phyloP scores from a whole-genome alignment of 2,888 invertebrate genomes.

The Lottia scabra region DNA sequence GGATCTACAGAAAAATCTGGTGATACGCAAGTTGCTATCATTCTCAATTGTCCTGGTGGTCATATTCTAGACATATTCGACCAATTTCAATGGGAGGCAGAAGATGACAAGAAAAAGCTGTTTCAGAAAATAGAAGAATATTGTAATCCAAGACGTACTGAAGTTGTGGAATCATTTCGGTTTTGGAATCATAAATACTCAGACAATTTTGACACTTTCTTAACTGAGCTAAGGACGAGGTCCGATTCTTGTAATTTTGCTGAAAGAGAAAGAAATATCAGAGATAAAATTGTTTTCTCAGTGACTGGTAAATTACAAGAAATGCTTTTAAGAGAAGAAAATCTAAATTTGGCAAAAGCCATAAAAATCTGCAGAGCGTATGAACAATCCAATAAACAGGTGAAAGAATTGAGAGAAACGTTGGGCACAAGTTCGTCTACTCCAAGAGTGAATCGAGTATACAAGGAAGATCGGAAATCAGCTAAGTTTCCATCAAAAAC shows the following conservation, averaged over 20 bases:
- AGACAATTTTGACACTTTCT: slow-evolving; percentile 25
- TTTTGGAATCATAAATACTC: slow-evolving; percentile 25
- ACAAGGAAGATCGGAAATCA: no score
- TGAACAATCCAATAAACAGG: slow-evolving; percentile 10
- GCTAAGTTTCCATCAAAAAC: no score
- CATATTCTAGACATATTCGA: slow-evolving; percentile 19
- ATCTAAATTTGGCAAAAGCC: neutral
- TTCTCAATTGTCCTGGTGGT: slow-evolving; percentile 11
- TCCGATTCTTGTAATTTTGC: slow-evolving; percentile 9
- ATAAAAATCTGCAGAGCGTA: neutral
- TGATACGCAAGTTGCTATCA: no score
- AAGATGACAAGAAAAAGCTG: slow-evolving; percentile 22
- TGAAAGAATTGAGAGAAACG: neutral
- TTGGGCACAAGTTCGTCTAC: neutral
- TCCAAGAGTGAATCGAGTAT: no score
- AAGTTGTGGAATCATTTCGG: slow-evolving; percentile 31
- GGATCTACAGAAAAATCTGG: no score
- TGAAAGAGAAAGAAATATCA: neutral
- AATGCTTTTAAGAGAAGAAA: slow-evolving; percentile 4
- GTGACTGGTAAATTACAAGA: neutral
- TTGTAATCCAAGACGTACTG: slow-evolving; percentile 31
- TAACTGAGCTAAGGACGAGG: slow-evolving; percentile 20
- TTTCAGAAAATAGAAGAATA: slow-evolving; percentile 28
- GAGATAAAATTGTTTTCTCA: slow-evolving; percentile 10
- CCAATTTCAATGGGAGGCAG: slow-evolving; percentile 19